Percentiles rank a stretch among this genome's conserved stretches.
Evolutionary conservation across 2,113 vertebrate species (phyloP).

Genomic region (Nestor notabilis): DNA sequence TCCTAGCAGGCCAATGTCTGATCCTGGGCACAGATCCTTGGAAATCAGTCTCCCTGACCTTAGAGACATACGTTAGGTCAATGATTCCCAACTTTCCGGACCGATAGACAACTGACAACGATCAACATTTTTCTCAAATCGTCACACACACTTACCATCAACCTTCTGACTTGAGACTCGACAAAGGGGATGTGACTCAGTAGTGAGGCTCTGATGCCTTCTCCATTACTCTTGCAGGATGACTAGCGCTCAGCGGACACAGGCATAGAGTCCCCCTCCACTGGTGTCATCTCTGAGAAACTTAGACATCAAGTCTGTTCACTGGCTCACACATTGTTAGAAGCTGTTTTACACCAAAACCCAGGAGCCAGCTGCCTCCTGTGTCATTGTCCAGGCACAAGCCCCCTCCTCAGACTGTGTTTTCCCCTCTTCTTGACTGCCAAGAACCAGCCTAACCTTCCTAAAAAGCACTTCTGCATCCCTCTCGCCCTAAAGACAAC

Average conservation of each 20-base stretch:
- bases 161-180: background rate
- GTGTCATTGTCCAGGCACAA: rapidly evolving
- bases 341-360: background rate
- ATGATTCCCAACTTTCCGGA: constrained; percentile 26
- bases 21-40: background rate
- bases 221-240: background rate
- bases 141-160: background rate
- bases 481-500: background rate
- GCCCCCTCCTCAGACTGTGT: background rate
- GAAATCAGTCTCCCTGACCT: background rate
- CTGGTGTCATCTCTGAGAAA: background rate
- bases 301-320: background rate
- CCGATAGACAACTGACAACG: background rate
- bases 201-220: background rate
- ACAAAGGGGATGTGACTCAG: constrained; percentile 29
- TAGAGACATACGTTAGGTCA: background rate
- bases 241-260: background rate
- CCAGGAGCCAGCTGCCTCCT: background rate
- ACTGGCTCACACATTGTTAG: background rate
- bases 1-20: background rate
- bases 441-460: background rate
- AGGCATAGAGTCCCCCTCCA: background rate
- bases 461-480: background rate
- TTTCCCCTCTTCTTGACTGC: background rate
- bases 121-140: constrained; percentile 21